These are phyloP conservation scores for Anolis carolinensis DNA, from an alignment of 2,113 vertebrate genomes.

Conservation along the genomic window DNA sequence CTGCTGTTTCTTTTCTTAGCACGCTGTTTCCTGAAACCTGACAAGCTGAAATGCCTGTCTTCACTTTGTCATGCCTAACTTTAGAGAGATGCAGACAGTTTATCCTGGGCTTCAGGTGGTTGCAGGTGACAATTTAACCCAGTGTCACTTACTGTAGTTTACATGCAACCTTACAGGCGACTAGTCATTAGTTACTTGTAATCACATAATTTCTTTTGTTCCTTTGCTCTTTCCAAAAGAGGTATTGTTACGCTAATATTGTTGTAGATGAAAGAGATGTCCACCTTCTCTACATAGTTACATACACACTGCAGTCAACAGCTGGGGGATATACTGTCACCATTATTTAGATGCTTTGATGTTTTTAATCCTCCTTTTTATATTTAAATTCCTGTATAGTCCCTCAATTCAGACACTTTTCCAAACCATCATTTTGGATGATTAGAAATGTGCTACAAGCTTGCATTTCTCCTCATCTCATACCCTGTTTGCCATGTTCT, in stretches of 20 bases:
- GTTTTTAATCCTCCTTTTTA: neutral
- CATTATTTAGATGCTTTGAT: neutral
- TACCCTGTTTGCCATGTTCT: neutral
- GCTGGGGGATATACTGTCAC: too few relatives aligned
- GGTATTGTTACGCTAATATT: neutral
- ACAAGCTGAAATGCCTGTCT: neutral
- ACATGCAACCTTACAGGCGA: neutral
- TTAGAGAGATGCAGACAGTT: neutral
- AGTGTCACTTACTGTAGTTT: neutral
- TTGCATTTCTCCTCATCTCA: neutral
- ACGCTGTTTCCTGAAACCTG: neutral
- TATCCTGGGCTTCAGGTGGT: neutral
- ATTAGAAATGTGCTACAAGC: neutral
- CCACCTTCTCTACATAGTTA: neutral
- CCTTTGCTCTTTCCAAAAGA: neutral
- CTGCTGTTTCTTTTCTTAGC: constrained; percentile 1
- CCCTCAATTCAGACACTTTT: neutral
- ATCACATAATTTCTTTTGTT: neutral
- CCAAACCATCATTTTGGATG: neutral
- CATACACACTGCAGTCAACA: neutral
- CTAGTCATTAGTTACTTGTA: neutral
- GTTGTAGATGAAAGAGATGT: neutral
- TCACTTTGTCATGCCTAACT: neutral
- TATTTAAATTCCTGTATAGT: neutral
- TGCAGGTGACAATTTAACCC: neutral